Conservation (phyloP, 2,113 vertebrate species). For the Illadopsis cleaveri region DNA sequence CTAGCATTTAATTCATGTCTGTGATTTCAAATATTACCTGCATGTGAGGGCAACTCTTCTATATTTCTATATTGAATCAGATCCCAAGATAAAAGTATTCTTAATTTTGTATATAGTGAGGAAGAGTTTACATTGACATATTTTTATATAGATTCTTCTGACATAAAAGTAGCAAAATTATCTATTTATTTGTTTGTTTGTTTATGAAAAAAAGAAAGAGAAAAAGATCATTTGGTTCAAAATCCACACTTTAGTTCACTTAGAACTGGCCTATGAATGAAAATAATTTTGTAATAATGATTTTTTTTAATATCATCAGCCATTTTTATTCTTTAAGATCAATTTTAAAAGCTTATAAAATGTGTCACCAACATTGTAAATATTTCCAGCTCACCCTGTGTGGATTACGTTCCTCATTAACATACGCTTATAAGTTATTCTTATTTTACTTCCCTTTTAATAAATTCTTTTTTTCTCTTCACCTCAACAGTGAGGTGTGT, state of each 20-base stretch:
- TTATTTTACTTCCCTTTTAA: neutral
- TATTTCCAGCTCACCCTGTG: neutral
- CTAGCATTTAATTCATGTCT: neutral
- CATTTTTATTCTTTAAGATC: neutral
- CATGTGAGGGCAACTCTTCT: neutral
- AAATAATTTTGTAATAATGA: neutral
- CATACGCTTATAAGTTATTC: neutral
- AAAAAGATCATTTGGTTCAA: neutral
- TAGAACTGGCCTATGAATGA: neutral
- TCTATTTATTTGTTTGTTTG: neutral
- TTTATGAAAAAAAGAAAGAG: no score
- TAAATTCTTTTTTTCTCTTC: neutral
- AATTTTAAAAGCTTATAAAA: neutral
- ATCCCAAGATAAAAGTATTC: neutral
- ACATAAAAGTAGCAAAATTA: neutral
- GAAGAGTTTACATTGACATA: neutral
- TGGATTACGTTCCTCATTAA: neutral
- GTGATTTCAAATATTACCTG: neutral
- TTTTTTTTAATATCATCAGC: neutral
- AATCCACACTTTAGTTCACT: neutral
- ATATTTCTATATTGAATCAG: neutral
- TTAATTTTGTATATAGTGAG: neutral
- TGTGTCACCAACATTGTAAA: neutral
- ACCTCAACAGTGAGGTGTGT: neutral
- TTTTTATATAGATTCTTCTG: neutral